Evolutionary conservation across 2,113 vertebrate species (phyloP), one percentile per base, ranked within the genome.

Genomic region (Chloropsis hardwickii): DNA sequence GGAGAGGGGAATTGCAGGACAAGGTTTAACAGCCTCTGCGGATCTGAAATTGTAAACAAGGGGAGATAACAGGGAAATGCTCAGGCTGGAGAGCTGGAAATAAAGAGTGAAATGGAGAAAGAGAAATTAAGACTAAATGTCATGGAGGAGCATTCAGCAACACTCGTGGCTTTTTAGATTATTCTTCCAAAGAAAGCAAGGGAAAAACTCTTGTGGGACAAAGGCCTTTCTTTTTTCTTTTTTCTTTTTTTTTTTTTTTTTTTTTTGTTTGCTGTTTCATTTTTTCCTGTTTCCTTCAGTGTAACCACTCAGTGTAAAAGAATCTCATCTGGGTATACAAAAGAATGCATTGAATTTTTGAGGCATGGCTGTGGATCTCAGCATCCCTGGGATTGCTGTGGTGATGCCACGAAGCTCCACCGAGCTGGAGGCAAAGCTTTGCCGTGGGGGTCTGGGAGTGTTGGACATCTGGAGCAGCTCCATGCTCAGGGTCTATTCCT

Each of bases 401-500:
- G 2, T 2, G 72, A 1, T 44, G 73, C 85, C 29, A 28, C 17
- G 0, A 4, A 33, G 73, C 71, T 20, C 20, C 28, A 1, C 6
- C 2, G 16, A 67, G 18, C 66, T 1, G 0, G 9, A 24, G 53
- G 51, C 2, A 3, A 39, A 0, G 7, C 6, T 27, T n/a, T 7
- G n/a, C 76, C 33, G 0, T 28, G 3, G 2, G 50, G 12, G 28
- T 25, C 65, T 40, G 2, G 1, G 24, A 4, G 12, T 5, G 17
- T 10, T 8, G 48, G 2, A 3, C 33, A 4, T 3, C 12, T 17
- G 39, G 48, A 3, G 31, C 9, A 10, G 42, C 10, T 37, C 15
- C 24, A 10, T 4, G 33, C 31, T 1, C 16, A 3, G 42, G 1
- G 6, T 0, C 8, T 2, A 0, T 57, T 22, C 56, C 44, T 2